Conservation (phyloP, 1,140 invertebrate genomes). For the Aphis craccivora region DNA sequence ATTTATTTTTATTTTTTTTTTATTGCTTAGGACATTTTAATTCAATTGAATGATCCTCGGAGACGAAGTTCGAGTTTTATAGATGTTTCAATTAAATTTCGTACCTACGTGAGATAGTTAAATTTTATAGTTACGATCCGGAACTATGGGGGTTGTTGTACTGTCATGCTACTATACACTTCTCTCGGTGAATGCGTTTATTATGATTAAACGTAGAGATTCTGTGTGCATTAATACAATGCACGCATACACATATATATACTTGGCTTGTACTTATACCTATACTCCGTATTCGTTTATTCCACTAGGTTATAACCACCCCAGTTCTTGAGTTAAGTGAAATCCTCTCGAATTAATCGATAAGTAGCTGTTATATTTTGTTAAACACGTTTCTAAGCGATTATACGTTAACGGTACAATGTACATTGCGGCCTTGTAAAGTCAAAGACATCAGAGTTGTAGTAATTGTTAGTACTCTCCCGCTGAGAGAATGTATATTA, state of each 20-base stretch:
- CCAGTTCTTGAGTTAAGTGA: not conserved
- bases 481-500: not conserved
- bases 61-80: slow-evolving; percentile 19
- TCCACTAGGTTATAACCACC: not conserved
- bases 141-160: not conserved
- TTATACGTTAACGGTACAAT: not conserved
- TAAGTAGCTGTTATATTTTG: slow-evolving; percentile 26
- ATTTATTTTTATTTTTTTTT: slow-evolving; percentile 18
- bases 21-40: slow-evolving; percentile 37
- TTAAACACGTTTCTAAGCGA: not conserved
- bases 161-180: not conserved
- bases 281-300: not conserved
- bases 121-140: not conserved
- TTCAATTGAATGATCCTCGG: slow-evolving; percentile 24
- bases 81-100: slow-evolving; percentile 45
- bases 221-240: not conserved
- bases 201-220: slow-evolving; percentile 37
- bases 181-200: not conserved
- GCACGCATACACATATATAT: not conserved
- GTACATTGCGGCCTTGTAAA: not conserved
- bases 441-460: not conserved
- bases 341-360: slow-evolving; percentile 25
- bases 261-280: not conserved
- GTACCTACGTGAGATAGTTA: slow-evolving; percentile 9
- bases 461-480: not conserved